Percentiles rank a stretch among this genome's conserved stretches.
Conservation (phyloP, 2,113 vertebrate genomes). For the Trochalopteron elliotii region DNA sequence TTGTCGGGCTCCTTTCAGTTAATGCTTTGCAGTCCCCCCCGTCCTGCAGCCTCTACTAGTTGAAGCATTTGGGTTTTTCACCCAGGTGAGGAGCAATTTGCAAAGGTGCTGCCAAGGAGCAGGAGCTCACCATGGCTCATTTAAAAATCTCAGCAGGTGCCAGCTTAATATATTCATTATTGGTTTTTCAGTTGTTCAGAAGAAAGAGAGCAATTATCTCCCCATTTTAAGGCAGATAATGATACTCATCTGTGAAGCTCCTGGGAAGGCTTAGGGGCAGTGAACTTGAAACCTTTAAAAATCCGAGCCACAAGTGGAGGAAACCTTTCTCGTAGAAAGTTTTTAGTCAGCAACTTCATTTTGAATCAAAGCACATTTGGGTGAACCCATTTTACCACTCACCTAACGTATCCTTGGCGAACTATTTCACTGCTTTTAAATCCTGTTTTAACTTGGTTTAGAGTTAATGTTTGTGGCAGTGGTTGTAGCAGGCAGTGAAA, state of each 20-base stretch:
- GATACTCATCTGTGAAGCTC: neutral
- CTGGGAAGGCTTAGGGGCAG: neutral
- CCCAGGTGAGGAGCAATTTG: neutral
- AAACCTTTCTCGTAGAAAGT: neutral
- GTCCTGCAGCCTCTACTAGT: neutral
- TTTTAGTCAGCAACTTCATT: neutral
- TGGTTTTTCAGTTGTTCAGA: neutral
- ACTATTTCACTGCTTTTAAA: neutral
- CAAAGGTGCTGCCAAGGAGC: neutral
- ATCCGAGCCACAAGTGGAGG: neutral
- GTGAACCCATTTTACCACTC: neutral
- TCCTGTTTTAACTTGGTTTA: neutral
- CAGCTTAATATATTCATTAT: neutral
- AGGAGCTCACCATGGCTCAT: neutral
- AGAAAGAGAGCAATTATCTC: neutral
- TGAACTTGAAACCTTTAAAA: neutral
- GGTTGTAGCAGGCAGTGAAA: neutral
- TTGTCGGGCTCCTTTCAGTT: neutral
- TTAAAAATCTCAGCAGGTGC: neutral
- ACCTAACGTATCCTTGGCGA: neutral
- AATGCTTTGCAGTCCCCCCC: accelerated
- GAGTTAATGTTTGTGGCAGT: constrained; percentile 11
- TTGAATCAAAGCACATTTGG: neutral
- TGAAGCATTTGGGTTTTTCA: neutral
- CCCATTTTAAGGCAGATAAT: neutral